Conservation (phyloP, 1,140 invertebrate genomes). For the Diorhabda elongata region DNA sequence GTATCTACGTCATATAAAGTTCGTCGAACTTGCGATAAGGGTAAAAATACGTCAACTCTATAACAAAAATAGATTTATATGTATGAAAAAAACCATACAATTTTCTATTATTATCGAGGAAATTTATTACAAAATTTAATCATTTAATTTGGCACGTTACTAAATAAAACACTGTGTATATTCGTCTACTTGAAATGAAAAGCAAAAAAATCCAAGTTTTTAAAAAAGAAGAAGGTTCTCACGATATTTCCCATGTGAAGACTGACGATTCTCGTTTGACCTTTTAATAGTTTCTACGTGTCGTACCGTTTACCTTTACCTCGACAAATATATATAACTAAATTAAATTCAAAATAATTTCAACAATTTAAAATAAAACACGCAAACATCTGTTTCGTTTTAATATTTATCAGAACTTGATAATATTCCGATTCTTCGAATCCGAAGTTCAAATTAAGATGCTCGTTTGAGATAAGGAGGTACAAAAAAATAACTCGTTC, state of each 20-base stretch:
- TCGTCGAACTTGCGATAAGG: constrained; percentile 1
- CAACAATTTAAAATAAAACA: constrained; percentile 4
- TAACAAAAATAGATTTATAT: too few species aligned
- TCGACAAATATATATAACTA: background rate
- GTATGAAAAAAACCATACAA: too few species aligned
- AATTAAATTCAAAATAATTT: constrained; percentile 7
- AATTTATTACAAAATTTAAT: too few species aligned
- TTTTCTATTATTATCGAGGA: too few species aligned
- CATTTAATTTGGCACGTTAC: too few species aligned
- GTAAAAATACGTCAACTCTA: background rate
- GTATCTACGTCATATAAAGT: background rate
- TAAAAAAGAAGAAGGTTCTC: constrained; percentile 10
- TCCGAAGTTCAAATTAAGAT: constrained; percentile 17
- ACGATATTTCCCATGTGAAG: background rate
- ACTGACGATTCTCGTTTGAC: background rate
- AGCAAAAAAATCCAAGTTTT: too few species aligned
- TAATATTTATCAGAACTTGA: constrained; percentile 23
- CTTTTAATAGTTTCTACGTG: constrained; percentile 14
- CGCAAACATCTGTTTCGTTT: constrained; percentile 4
- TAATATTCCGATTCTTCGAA: constrained; percentile 23
- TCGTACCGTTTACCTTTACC: background rate
- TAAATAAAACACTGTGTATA: too few species aligned
- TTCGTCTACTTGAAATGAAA: too few species aligned
- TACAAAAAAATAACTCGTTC: background rate
- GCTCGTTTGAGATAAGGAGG: constrained; percentile 13